Conservation (phyloP, 2,113 vertebrate species). For the Scatophagus argus region DNA sequence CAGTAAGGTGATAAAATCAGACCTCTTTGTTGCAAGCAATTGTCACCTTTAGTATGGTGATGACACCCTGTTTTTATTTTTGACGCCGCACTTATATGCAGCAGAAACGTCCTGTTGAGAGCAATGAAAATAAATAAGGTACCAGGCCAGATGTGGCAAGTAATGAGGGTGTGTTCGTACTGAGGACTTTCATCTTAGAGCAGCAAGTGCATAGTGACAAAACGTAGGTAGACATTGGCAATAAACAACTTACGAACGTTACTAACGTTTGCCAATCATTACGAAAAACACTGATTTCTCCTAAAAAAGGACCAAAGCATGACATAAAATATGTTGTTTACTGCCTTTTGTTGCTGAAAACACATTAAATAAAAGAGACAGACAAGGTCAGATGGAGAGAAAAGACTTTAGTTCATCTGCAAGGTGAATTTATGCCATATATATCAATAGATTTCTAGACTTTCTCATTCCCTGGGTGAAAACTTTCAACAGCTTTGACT, state of each 20-base stretch:
- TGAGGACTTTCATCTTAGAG: background rate
- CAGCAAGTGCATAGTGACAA: too few species aligned
- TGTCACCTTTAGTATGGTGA: background rate
- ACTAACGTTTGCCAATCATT: background rate
- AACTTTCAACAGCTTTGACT: conserved; percentile 37
- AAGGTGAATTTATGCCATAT: conserved; percentile 29
- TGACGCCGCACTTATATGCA: background rate
- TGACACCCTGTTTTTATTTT: background rate
- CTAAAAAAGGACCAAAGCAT: background rate
- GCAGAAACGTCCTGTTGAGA: background rate
- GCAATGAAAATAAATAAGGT: background rate
- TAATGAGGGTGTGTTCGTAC: too few species aligned
- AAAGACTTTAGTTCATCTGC: conserved; percentile 4
- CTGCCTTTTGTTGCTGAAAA: conserved; percentile 7
- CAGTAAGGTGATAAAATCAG: background rate
- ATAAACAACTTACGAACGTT: too few species aligned
- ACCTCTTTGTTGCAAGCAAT: background rate
- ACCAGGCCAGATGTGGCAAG: background rate
- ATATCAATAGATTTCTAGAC: conserved; percentile 7
- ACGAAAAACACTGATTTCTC: background rate
- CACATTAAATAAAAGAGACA: conserved; percentile 11
- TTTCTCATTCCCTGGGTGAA: conserved; percentile 30
- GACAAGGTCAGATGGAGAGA: conserved; percentile 18
- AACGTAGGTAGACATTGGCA: too few species aligned
- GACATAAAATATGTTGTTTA: conserved; percentile 28